These are phyloP conservation scores for Conus ventricosus DNA, from an alignment of 1,140 invertebrate genomes.

Conservation along the genomic window DNA sequence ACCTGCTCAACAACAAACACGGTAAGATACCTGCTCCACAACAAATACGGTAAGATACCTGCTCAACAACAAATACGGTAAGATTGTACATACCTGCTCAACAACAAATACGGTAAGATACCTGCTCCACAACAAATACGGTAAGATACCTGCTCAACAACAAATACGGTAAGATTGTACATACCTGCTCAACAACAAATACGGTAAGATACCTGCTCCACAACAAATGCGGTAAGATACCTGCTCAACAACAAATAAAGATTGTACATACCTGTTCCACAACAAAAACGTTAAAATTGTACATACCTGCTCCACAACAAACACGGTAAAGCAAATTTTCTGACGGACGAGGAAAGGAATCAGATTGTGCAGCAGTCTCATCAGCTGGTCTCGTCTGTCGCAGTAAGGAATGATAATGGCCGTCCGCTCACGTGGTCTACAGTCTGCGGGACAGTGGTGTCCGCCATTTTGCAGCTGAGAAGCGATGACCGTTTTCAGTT, in stretches of 20 bases:
- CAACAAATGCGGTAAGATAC: conserved; percentile 49
- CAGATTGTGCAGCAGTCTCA: conserved; percentile 56
- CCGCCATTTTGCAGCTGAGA: conserved; percentile 47
- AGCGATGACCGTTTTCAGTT: background rate
- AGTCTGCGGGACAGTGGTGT: conserved; percentile 51
- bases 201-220: too few relatives aligned
- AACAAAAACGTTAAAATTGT: conserved; percentile 35
- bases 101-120: conserved; percentile 60
- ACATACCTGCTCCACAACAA: conserved; percentile 57
- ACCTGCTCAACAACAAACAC: too few relatives aligned
- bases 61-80: too few relatives aligned
- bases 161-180: background rate
- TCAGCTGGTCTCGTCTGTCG: conserved; percentile 56
- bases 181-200: too few relatives aligned
- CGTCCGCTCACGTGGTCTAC: conserved; percentile 48
- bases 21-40: too few relatives aligned
- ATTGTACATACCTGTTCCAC: conserved; percentile 53
- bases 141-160: too few relatives aligned
- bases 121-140: too few relatives aligned
- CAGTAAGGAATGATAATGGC: conserved; percentile 63
- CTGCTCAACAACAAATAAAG: too few relatives aligned
- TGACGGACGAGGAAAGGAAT: conserved; percentile 61
- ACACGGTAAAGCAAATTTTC: conserved; percentile 59
- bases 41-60: too few relatives aligned
- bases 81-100: conserved; percentile 49